Evolutionary conservation across 2,113 vertebrate species (phyloP).

Genomic region (Leptobrachium leishanense): DNA sequence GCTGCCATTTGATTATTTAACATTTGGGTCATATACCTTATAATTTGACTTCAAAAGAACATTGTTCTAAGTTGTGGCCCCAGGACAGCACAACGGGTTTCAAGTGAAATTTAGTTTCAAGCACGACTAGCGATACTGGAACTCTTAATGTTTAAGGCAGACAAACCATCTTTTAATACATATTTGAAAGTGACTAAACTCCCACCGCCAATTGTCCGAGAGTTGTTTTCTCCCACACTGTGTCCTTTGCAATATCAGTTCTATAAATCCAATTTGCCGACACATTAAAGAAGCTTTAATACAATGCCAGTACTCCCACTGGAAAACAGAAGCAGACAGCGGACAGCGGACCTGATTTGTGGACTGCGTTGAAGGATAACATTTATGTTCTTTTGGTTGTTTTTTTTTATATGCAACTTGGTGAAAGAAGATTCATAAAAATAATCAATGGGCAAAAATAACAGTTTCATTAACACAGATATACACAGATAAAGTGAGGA

Average conservation of each 20-base stretch:
- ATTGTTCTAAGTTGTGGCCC: conserved; percentile 35
- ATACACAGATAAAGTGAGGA: not conserved
- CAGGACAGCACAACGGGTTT: not conserved
- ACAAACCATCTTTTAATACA: not conserved
- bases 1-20: conserved; percentile 22
- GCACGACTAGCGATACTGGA: conserved; percentile 10
- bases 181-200: not conserved
- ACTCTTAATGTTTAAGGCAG: conserved; percentile 3
- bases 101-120: not conserved
- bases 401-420: not conserved
- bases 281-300: conserved; percentile 51
- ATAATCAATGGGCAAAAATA: not conserved
- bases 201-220: conserved; percentile 10
- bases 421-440: not conserved
- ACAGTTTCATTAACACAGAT: not conserved
- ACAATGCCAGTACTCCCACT: conserved; percentile 36
- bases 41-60: conserved; percentile 26
- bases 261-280: conserved; percentile 43
- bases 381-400: not conserved
- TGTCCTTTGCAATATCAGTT: not conserved
- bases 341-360: conserved; percentile 35
- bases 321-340: conserved; percentile 46
- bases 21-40: conserved; percentile 34
- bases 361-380: conserved; percentile 47
- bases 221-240: not conserved